A percentile compares a stretch with the other conserved stretches of the same genome.
phyloP scores from a whole-genome alignment of 64 coral and sea anemone genomes.

The Montipora efflorescens region DNA sequence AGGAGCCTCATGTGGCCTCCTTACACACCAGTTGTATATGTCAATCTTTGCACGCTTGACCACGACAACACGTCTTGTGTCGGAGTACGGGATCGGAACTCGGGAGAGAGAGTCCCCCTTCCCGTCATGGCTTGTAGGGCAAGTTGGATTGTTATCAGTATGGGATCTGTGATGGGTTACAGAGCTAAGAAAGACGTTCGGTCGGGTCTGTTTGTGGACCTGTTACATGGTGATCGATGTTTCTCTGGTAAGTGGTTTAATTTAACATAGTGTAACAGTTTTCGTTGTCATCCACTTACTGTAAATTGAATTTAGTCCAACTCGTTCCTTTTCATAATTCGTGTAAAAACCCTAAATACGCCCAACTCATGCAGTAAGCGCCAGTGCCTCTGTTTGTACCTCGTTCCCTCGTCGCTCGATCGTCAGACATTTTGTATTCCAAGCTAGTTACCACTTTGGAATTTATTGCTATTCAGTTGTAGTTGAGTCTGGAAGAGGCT shows the following conservation, averaged over 20 bases:
- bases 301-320: too few relatives aligned
- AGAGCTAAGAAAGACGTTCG: conserved; percentile 54
- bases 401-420: neutral
- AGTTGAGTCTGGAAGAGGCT: too few relatives aligned
- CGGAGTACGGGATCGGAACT: neutral
- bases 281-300: too few relatives aligned
- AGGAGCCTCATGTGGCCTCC: neutral
- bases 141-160: neutral
- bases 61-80: conserved; percentile 83
- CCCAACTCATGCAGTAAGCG: too few relatives aligned
- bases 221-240: conserved; percentile 69
- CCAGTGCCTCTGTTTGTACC: too few relatives aligned
- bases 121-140: conserved; percentile 83
- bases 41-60: conserved; percentile 81
- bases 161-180: conserved; percentile 87
- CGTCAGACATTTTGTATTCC: too few relatives aligned
- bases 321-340: too few relatives aligned
- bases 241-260: conserved; percentile 19
- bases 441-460: neutral
- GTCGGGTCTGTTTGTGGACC: conserved; percentile 72
- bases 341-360: too few relatives aligned
- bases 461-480: too few relatives aligned
- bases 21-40: neutral
- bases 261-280: neutral
- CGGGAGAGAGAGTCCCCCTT: neutral